Evolutionary conservation across 2,113 vertebrate species (phyloP), one percentile per base, ranked within the genome.

Genomic region (Agelaius tricolor): DNA sequence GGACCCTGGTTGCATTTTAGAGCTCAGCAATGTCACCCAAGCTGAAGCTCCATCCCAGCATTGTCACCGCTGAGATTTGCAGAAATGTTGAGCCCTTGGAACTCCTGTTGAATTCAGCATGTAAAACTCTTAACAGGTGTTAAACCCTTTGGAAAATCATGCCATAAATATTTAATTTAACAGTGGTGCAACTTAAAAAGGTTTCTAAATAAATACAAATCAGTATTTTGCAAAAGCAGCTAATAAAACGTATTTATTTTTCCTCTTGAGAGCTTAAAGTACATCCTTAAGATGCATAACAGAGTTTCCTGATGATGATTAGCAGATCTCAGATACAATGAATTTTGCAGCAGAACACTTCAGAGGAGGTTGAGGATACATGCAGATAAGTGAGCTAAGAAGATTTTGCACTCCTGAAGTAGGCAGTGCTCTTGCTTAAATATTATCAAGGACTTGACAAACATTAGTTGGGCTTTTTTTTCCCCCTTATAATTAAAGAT

Each of bases 201-300:
- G 65, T 96, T 90, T 96, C 77, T 95, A 90, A 94, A 94, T 95
- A 96, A 96, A 96, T 96, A 95, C 77, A 92, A 94, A 94, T 95
- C 90, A 92, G 92, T 96, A 96, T 96, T 96, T 97, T 96, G 93
- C 94, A 93, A 96, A 96, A 97, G 93, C 93, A 95, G 79, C 85
- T 96, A 93, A 96, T 97, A 96, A 97, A 96, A 90, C 49, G 8
- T 96, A 78, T 94, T 96, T 97, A 96, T 96, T 97, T 97, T 96
- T 95, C 90, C 94, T 90, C 94, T 96, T 87, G 86, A 95, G 96
- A 86, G 57, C 73, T 35, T 96, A 92, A 92, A 97, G 96, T 95
- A 69, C 65, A 1, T 96, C 90, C 90, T 96, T 90, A 93, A 95
- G 92, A 92, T 95, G 93, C 92, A 21, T 94, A 89, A 90, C 94